phyloP scores from a whole-genome alignment of 2,888 invertebrate species.

The Dasypogon diadema region DNA sequence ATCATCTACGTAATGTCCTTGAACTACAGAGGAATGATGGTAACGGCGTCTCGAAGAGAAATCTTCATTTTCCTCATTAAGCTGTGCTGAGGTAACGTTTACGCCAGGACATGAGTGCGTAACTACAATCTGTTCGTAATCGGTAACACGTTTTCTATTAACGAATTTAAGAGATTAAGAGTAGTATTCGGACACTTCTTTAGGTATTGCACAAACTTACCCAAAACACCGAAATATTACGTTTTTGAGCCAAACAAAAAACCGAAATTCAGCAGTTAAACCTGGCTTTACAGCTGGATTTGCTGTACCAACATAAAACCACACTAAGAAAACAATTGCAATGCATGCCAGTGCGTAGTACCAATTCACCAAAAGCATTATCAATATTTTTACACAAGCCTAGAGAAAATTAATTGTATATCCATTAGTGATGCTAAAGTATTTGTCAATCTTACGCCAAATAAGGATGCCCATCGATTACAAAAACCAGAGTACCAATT shows the following conservation, averaged over 20 bases:
- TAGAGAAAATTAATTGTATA: slow-evolving; percentile 64
- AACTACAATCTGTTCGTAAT: slow-evolving; percentile 88
- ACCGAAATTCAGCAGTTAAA: slow-evolving; percentile 83
- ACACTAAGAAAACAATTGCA: slow-evolving; percentile 83
- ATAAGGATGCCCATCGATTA: slow-evolving; percentile 93
- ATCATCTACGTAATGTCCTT: slow-evolving; percentile 64
- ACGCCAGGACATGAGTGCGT: slow-evolving; percentile 85
- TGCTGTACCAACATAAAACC: slow-evolving; percentile 94
- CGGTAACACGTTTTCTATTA: slow-evolving; percentile 78
- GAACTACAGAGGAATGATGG: slow-evolving; percentile 89
- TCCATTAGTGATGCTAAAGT: too few species aligned
- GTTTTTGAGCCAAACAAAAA: slow-evolving; percentile 83
- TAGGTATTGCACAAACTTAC: too few species aligned
- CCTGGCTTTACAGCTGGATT: slow-evolving; percentile 97
- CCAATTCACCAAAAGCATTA: slow-evolving; percentile 96
- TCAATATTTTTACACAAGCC: slow-evolving; percentile 87
- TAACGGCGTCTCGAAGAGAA: slow-evolving; percentile 92
- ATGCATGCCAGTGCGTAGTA: slow-evolving; percentile 89
- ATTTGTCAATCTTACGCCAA: slow-evolving; percentile 85
- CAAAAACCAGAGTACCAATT: slow-evolving; percentile 96
- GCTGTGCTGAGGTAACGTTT: slow-evolving; percentile 83
- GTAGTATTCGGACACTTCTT: too few species aligned
- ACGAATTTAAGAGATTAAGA: too few species aligned
- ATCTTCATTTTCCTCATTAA: slow-evolving; percentile 96
- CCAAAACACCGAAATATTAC: slow-evolving; percentile 80